phyloP scores from a whole-genome alignment of 1,140 invertebrate genomes.

The Hylaeus anthracinus region DNA sequence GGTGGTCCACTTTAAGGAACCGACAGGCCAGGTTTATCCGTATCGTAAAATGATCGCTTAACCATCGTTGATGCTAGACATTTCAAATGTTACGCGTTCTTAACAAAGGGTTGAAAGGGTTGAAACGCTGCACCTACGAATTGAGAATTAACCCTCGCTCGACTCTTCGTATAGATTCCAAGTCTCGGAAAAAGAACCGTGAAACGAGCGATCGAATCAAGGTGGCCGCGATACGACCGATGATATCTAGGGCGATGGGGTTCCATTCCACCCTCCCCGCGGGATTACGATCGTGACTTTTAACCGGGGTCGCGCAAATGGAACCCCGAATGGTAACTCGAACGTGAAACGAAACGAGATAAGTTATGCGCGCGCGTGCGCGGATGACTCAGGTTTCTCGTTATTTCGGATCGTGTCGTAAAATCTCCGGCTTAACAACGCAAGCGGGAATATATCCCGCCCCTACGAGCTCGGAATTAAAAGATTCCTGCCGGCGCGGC shows the following conservation, averaged over 20 bases:
- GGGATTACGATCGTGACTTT: slow-evolving; percentile 39
- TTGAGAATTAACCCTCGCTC: too few species aligned
- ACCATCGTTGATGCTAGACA: too few species aligned
- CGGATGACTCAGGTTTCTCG: slow-evolving; percentile 64
- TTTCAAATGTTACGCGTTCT: too few species aligned
- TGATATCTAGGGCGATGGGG: slow-evolving; percentile 22
- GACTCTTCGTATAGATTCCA: too few species aligned
- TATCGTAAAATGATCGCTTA: too few species aligned
- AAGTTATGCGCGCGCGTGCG: slow-evolving; percentile 52
- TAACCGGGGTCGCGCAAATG: slow-evolving; percentile 32
- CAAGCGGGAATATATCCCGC: slow-evolving; percentile 45
- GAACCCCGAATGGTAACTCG: slow-evolving; percentile 40
- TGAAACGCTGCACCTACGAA: too few species aligned
- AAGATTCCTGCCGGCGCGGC: slow-evolving; percentile 50
- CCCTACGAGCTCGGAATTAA: slow-evolving; percentile 49
- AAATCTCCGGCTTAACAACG: slow-evolving; percentile 63
- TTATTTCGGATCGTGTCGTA: slow-evolving; percentile 66
- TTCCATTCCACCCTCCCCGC: not conserved
- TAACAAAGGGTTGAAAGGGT: too few species aligned
- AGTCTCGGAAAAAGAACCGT: too few species aligned
- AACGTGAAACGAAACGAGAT: slow-evolving; percentile 55
- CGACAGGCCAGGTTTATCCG: too few species aligned
- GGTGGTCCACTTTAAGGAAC: too few species aligned
- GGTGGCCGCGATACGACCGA: not conserved
- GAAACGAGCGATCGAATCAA: not conserved